Evolutionary conservation across 2,888 invertebrate genomes (phyloP), one percentile per base, ranked within the genome.

Genomic region (Cataglyphis livida): DNA sequence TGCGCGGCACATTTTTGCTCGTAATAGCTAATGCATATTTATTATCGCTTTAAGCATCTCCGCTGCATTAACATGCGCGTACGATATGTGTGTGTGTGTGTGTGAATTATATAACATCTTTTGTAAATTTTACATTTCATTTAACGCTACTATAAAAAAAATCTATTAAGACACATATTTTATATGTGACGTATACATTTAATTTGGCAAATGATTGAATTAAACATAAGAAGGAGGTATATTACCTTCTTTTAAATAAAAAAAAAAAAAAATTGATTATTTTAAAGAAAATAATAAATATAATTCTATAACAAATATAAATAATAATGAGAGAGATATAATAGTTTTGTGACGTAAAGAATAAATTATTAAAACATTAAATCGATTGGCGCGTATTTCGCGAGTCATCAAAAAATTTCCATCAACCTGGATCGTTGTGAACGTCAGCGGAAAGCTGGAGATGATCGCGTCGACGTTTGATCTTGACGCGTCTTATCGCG

Each of bases 21-120:
- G 12, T 59, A 79, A 79, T 71, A 79, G 44, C 78, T 79, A 73
- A 73, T 73, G 78, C 74, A 79, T 73, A 79, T 78, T 71, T 78
- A 78, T 78, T 73, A 79, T 59, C 78, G 78, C 73, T 59, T 32
- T 73, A 44, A 73, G 73, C 44, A 79, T 79, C 78, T 28, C 21
- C 41, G 28, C 2, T 59, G 59, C 59, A 79, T 59, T 71, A 71
- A 9, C 73, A 73, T 71, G 32, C 21, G 28, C 74, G 28, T 59
- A 35, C 15, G 59, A 73, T 79, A 44, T 48, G 18, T 44, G 44
- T 44, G 44, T 25, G 25, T 25, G 1, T 25, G 1, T 25, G 25
- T 48, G 48, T 51, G 48, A 73, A 79, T 79, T 41, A 73, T 44
- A 44, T 18, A 68, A 35, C 15, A 59, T 21, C 32, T 70, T 44